Base-by-base conservation (phyloP, 1,140 invertebrate species). In the Scaptodrosophila lebanonensis region DNA sequence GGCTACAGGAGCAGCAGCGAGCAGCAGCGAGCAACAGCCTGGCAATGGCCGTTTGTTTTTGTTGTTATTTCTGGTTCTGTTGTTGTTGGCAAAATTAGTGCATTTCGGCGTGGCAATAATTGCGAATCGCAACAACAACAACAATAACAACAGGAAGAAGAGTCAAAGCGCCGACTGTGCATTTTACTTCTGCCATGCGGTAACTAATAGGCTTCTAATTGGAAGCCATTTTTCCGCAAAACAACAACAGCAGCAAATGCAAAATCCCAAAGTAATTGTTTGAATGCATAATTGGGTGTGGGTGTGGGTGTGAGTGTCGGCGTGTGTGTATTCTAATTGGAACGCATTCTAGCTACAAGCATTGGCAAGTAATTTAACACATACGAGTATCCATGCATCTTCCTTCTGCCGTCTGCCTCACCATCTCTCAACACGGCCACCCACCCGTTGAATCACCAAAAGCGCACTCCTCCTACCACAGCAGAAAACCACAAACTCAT, bases 171-270 rank as follows among this genome's bases (percentile, higher is more conserved):
- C 8, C 3, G 3, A 25, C 22, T 25, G 22, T 4, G 22, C 22
- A 25, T 25, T 29, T 30, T 47, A 22, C 38, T n/a, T 7, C 3
- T 11, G 25, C 32, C 33, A 30, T 30, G 33, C 13, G n/a, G 8
- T 25, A 30, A 3, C 68, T 79, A 82, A 79, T 73, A 73, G 75
- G 73, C 75, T 61, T 82, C 60, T 82, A 79, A 79, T 79, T 79
- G 65, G 64, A 35, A 53, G 43, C 53, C 44, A 42, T 47, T 11
- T 45, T 27, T 20, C 42, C 16, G 20, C 43, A 20, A 9, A 54
- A 29, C 42, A 38, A 6, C 9, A 48, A 39, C 22, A 40, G 33
- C 13, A 27, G 30, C n/a, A 27, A 17, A 15, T 58, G 22, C 25
- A 33, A 56, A 47, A n/a, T n/a, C n/a, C n/a, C n/a, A n/a, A n/a